Evolutionary conservation across 2,888 invertebrate species (phyloP), one percentile per base, ranked within the genome.

Genomic region (Phortica okadai): DNA sequence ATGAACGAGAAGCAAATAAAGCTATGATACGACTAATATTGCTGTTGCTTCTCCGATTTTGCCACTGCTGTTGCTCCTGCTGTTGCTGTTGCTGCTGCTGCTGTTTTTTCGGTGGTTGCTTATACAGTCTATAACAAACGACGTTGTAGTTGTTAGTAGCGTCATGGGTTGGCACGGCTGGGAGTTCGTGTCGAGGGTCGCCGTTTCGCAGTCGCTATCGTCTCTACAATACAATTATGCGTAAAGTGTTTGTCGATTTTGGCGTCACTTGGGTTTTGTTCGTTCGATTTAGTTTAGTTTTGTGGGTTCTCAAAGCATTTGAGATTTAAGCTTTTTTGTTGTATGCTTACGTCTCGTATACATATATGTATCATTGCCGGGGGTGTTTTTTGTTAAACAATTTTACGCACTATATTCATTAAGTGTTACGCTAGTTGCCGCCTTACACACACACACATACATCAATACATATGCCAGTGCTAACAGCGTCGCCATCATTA

Each of bases 331-430:
- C 10, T 45, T 45, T 8, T 45, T 45, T 45, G 45, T 45, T 6
- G 45, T 45, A 8, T 10, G 45, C 10, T 45, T 59, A 59, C 21
- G 59, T 59, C 2, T 45, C 10, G 45, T 21, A 16, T 16, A 59
- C 21, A 4, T 21, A 58, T 6, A 4, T 21, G 1, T 6, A n/a
- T 66, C 42, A 41, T 7, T 45, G 67, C 41, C 14, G 42, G 25
- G 66, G n/a, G 67, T n/a, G 67, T 69, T n/a, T 69, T 45, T 69
- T 45, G 67, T 69, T 69, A n/a, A 45, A 69, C 45, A 69, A 69
- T 69, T 69, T 69, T 69, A 69, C 67, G 44, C 44, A 69, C 67
- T 69, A 69, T 69, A 44, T 69, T 69, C 67, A 69, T 69, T 69
- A 69, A 69, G 45, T 69, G 67, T 45, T 69, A 45, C 67, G 67